Evolutionary conservation across 1,140 invertebrate species (phyloP).

Genomic region (Diabrotica undecimpunctata): DNA sequence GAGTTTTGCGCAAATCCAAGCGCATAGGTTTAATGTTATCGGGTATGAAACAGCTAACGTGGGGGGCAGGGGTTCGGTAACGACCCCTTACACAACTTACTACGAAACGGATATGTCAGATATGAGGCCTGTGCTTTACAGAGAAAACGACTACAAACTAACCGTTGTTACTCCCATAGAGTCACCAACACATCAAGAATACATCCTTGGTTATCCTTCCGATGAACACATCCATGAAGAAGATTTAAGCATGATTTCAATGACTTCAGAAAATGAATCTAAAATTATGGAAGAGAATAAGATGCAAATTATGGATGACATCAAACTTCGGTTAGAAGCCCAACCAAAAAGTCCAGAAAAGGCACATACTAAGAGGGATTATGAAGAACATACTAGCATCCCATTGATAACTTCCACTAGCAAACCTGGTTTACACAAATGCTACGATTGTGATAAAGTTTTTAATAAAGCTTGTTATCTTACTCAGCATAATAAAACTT

Average conservation of each 20-base stretch:
- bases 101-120: constrained; percentile 17
- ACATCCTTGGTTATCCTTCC: constrained; percentile 18
- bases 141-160: constrained; percentile 30
- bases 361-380: constrained; percentile 39
- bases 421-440: constrained; percentile 57
- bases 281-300: constrained; percentile 24
- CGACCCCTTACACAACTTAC: constrained; percentile 45
- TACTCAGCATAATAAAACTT: constrained; percentile 86
- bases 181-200: constrained; percentile 10
- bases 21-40: constrained; percentile 55
- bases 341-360: constrained; percentile 37
- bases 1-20: constrained; percentile 61
- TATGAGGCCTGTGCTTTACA: constrained; percentile 26
- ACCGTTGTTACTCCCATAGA: constrained; percentile 19
- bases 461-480: constrained; percentile 85
- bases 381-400: constrained; percentile 34
- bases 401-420: constrained; percentile 30
- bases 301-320: constrained; percentile 26
- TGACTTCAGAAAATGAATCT: constrained; percentile 11
- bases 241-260: constrained; percentile 5
- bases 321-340: constrained; percentile 27
- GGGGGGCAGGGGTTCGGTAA: constrained; percentile 66
- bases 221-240: constrained; percentile 31
- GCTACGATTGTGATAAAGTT: constrained; percentile 76
- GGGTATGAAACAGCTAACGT: constrained; percentile 58